These are phyloP conservation scores for Barnardius zonarius DNA, from an alignment of 2,113 vertebrate genomes.

Conservation along the genomic window DNA sequence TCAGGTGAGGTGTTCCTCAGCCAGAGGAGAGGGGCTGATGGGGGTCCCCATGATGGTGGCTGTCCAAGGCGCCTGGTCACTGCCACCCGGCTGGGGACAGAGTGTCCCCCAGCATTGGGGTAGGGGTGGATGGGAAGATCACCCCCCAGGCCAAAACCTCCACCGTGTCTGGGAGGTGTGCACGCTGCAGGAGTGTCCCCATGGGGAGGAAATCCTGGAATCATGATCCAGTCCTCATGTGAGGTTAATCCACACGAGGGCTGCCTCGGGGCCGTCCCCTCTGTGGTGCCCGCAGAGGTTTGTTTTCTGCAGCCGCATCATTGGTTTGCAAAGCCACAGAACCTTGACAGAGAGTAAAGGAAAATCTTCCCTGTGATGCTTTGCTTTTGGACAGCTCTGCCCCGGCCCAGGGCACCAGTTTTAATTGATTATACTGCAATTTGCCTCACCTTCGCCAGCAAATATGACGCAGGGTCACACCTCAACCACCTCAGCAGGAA, in stretches of 20 bases:
- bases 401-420: not conserved
- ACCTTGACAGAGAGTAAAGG: not conserved
- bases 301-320: not conserved
- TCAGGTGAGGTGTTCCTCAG: not conserved
- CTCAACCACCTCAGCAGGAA: conserved; percentile 10
- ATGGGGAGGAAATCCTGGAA: rapidly evolving
- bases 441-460: conserved; percentile 20
- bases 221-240: rapidly evolving
- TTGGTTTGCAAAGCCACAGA: not conserved
- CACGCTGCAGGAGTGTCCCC: rapidly evolving
- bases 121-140: not conserved
- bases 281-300: not conserved
- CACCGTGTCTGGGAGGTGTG: not conserved
- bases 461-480: not conserved
- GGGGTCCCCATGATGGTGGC: not conserved
- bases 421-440: conserved; percentile 43
- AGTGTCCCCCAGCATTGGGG: not conserved
- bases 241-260: not conserved
- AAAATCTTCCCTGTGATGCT: not conserved
- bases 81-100: rapidly evolving
- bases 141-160: too few relatives aligned
- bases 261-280: rapidly evolving
- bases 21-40: too few relatives aligned
- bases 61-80: not conserved
- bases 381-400: not conserved